phyloP scores from a whole-genome alignment of 2,797 vertebrate species.

The Chrysocyon brachyurus region DNA sequence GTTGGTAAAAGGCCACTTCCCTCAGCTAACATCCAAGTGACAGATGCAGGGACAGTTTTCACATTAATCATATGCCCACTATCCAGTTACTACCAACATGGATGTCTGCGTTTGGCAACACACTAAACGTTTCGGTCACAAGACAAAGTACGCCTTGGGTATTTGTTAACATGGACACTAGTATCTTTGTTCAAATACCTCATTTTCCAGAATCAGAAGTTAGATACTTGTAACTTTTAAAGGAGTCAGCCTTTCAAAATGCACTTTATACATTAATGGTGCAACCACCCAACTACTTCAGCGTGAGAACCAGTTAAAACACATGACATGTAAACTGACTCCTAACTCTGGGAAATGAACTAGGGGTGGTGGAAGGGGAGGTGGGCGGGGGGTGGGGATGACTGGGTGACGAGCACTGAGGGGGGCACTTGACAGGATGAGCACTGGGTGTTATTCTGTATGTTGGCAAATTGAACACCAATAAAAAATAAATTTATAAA shows the following conservation, averaged over 20 bases:
- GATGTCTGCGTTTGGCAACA: background rate
- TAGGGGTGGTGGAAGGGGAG: too few species aligned
- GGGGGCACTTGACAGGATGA: too few species aligned
- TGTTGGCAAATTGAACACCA: too few species aligned
- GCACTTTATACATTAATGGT: background rate
- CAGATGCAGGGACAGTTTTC: background rate
- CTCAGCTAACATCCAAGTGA: background rate
- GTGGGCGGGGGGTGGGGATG: too few species aligned
- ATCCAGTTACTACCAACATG: background rate
- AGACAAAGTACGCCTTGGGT: background rate
- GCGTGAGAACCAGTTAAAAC: background rate
- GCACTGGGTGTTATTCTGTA: too few species aligned
- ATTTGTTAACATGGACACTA: background rate
- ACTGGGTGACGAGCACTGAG: too few species aligned
- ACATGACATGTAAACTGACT: background rate
- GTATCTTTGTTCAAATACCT: background rate
- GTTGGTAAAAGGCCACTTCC: background rate
- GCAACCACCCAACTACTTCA: background rate
- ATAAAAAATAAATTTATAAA: too few species aligned
- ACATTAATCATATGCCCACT: background rate
- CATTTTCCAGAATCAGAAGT: background rate
- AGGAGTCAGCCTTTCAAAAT: background rate
- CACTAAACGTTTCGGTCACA: background rate
- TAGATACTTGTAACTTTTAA: background rate
- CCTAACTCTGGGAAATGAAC: too few species aligned